Evolutionary conservation across 1,140 invertebrate genomes (phyloP).

Genomic region (Mamestra configurata): DNA sequence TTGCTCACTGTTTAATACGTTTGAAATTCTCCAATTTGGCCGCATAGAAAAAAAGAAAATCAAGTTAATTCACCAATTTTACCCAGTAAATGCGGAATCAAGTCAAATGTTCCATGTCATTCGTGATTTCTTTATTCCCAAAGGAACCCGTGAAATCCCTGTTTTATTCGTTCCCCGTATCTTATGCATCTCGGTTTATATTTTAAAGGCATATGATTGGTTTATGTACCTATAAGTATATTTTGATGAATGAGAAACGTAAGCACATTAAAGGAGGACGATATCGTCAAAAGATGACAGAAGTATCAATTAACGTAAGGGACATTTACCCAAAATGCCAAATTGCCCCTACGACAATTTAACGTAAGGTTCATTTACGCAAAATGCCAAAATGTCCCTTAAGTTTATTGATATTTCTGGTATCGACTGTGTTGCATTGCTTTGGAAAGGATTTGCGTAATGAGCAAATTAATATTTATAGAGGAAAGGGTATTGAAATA

Average conservation of each 20-base stretch:
- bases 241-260: neutral
- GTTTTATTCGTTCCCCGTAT: conserved; percentile 11
- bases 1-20: conserved; percentile 21
- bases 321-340: too few relatives aligned
- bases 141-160: neutral
- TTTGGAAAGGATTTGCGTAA: too few relatives aligned
- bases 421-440: too few relatives aligned
- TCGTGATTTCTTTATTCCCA: conserved; percentile 23
- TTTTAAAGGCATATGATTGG: conserved; percentile 20
- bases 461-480: too few relatives aligned
- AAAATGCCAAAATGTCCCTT: too few relatives aligned
- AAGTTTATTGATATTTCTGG: too few relatives aligned
- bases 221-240: neutral
- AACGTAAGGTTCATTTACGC: too few relatives aligned
- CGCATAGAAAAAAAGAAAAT: conserved; percentile 28
- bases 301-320: too few relatives aligned
- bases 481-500: too few relatives aligned
- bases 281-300: too few relatives aligned
- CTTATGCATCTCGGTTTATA: conserved; percentile 20
- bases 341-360: too few relatives aligned
- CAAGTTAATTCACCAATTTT: conserved; percentile 31
- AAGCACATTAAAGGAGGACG: neutral
- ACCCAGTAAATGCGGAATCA: conserved; percentile 28
- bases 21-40: conserved; percentile 19
- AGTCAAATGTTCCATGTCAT: conserved; percentile 25